Base-by-base conservation (phyloP, 2,888 invertebrate species). In the Adelphocoris suturalis region DNA sequence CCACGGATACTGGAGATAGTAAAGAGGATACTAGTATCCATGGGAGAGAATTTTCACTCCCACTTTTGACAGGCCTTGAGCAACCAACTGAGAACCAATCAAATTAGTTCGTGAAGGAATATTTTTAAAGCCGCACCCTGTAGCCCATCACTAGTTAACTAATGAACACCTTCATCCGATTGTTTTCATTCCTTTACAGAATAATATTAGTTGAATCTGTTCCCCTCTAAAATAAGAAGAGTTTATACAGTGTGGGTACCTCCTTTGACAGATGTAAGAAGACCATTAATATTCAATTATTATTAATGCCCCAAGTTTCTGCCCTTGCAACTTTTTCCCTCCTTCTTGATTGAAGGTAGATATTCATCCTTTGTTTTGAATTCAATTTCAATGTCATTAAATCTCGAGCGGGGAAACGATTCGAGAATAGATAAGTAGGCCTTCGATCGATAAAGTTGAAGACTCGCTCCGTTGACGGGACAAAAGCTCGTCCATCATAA, bases 401-500 rank as follows among this genome's bases (percentile, higher is more conserved):
- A 16, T 16, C 61, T 61, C 61, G 61, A 19, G 61, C 19, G n/a
- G 61, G 61, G n/a, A n/a, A 61, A 19, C 61, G 16, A 19, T 61
- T 61, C 3, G 19, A 16, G 16, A 52, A 16, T 14, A 14, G 52
- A 52, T 52, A 52, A 61, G 61, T 19, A 16, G 52, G n/a, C 19
- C n/a, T n/a, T 61, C 61, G 19, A 61, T 27, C 11, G 68, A 23
- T 68, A 23, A 19, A 68, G 19, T 23, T 68, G 68, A 68, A 68
- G 68, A 68, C 68, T 19, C n/a, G 68, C 23, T 68, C 23, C 23
- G 68, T 68, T 68, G 68, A 68, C 68, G 68, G 68, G 27, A 13
- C 19, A 23, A 68, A 68, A 19, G 19, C 4, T 13, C 68, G 19
- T 68, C 13, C 68, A 68, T 68, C 68, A 68, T 68, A 23, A 23